These are phyloP conservation scores for Prunella himalayana DNA, from an alignment of 2,113 vertebrate species.

Conservation along the genomic window DNA sequence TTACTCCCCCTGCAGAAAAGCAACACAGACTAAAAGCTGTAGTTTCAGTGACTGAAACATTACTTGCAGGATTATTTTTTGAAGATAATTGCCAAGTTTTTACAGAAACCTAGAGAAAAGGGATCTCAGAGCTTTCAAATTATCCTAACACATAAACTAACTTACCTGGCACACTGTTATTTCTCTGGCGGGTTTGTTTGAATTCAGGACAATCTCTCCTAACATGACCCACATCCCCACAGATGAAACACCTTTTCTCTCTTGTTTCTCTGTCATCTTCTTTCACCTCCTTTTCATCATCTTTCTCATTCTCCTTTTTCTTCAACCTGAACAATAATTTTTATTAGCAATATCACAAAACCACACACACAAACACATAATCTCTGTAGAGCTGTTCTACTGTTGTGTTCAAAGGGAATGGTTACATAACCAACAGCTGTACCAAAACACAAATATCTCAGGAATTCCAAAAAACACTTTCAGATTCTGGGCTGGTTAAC, in stretches of 20 bases:
- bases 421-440: background rate
- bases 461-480: background rate
- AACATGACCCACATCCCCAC: conserved; percentile 92
- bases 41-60: background rate
- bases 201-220: conserved; percentile 94
- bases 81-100: background rate
- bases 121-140: background rate
- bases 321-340: conserved; percentile 82
- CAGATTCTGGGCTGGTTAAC: background rate
- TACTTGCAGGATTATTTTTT: background rate
- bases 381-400: background rate
- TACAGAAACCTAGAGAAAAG: background rate
- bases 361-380: background rate
- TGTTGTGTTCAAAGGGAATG: background rate
- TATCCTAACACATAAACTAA: background rate
- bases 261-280: conserved; percentile 90
- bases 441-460: background rate
- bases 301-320: conserved; percentile 94
- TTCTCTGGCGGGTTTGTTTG: conserved; percentile 88
- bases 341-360: conserved; percentile 42
- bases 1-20: background rate
- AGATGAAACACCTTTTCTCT: conserved; percentile 95
- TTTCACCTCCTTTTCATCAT: conserved; percentile 86
- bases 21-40: background rate
- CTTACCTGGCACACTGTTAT: conserved; percentile 74